Percentiles rank a stretch among this genome's conserved stretches.
These are phyloP conservation scores for Acanthornis magna DNA, from an alignment of 2,797 vertebrate genomes.

Conservation along the genomic window DNA sequence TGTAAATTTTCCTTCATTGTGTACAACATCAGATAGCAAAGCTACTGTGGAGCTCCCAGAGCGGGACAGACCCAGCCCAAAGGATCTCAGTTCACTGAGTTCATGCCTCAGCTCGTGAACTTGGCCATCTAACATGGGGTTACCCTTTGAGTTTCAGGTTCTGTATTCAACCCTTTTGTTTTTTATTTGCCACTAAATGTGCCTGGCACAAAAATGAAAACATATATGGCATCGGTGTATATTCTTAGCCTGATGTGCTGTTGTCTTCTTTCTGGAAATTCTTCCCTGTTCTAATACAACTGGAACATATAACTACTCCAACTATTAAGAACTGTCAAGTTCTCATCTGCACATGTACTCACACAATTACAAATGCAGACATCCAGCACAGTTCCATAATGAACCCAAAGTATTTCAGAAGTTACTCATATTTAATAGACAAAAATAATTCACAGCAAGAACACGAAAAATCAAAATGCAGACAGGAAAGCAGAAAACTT, in stretches of 20 bases:
- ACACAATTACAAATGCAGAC: neutral
- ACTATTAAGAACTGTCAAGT: neutral
- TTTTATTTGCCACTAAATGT: neutral
- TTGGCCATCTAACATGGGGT: neutral
- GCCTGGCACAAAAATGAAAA: neutral
- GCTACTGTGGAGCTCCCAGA: neutral
- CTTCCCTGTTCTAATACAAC: neutral
- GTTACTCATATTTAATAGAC: neutral
- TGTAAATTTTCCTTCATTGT: neutral
- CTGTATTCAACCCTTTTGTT: neutral
- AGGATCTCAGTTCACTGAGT: neutral
- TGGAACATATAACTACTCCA: neutral
- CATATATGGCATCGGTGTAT: no score
- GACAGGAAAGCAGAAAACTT: neutral
- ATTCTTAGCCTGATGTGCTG: neutral
- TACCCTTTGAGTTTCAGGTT: neutral
- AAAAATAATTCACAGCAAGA: neutral
- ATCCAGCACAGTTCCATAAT: neutral
- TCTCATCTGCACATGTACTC: neutral
- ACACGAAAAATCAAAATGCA: neutral
- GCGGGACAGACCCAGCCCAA: neutral
- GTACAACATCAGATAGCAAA: neutral
- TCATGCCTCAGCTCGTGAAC: fast-evolving
- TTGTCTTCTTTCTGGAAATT: neutral
- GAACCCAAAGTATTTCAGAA: neutral